Evolutionary conservation across 2,888 invertebrate genomes (phyloP), one percentile per base, ranked within the genome.

Genomic region (Trichogramma dendrolimi): DNA sequence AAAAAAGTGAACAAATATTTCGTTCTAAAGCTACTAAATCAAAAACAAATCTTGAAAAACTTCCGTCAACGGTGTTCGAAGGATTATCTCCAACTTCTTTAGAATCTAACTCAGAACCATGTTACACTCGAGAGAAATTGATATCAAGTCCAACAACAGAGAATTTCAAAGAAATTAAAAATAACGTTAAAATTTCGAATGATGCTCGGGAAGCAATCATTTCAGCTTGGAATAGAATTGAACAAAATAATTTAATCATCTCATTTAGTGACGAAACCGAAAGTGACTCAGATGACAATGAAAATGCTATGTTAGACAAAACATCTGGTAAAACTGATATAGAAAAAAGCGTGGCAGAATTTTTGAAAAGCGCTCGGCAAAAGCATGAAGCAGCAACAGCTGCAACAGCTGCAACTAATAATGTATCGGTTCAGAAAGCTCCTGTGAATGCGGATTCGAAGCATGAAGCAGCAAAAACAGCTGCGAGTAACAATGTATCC

Each of bases 311-410:
- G 27, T 27, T 27, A 27, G 27, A 27, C 1, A 27, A 27, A 2
- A 27, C 27, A 27, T 27, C 27, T 27, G 27, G 27, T 27, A 27
- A 27, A 4, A 62, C 70, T 4, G 80, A 79, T n/a, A 79, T 80
- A 60, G 79, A 79, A 48, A 78, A 70, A 59, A 77, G 76, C 14
- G 70, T 80, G 4, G 77, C 73, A 14, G 71, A 74, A 57, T 79
- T 80, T 65, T 67, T 80, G 48, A 72, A 75, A 39, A 72, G 75
- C 40, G 73, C 71, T 14, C 67, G 80, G 39, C 73, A 74, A 41
- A 75, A 76, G 59, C 72, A 74, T 6, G 79, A 79, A 59, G 68
- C 71, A n/a, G 61, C 70, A 7, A 64, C 69, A 5, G 66, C 67
- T 4, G 51, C 62, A 11, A 6, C 43, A 42, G 27, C 4, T 40